Evolutionary conservation across 1,140 invertebrate genomes (phyloP).

Genomic region (Zaprionus lachaisei): DNA sequence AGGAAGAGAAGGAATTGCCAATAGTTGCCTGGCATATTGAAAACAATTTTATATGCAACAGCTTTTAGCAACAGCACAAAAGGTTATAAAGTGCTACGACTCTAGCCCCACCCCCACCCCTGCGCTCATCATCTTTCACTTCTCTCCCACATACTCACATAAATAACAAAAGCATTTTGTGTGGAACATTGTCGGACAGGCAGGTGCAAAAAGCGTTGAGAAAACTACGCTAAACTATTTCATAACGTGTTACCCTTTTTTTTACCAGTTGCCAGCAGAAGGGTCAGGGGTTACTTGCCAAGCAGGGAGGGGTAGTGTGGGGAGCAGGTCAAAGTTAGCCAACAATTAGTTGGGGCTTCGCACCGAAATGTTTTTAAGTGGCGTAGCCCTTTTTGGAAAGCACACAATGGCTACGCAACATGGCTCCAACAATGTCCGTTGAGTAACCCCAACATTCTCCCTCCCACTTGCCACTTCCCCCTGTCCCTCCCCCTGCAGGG

Average conservation of each 20-base stretch:
- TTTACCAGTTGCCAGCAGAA: background rate
- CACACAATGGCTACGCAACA: background rate
- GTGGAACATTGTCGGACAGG: constrained; percentile 43
- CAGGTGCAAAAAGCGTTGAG: constrained; percentile 32
- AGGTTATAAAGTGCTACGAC: constrained; percentile 27
- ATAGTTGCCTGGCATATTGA: background rate
- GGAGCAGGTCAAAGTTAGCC: background rate
- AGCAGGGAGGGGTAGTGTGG: background rate
- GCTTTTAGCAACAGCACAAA: constrained; percentile 33
- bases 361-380: constrained; percentile 44
- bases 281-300: background rate
- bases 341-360: constrained; percentile 58
- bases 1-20: background rate
- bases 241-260: constrained; percentile 11
- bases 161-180: constrained; percentile 64
- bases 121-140: background rate
- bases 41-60: constrained; percentile 62
- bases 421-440: background rate
- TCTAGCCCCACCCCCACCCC: background rate
- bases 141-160: background rate
- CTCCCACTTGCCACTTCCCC: no score
- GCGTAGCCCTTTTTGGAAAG: background rate
- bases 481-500: no score
- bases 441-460: background rate
- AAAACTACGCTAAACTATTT: constrained; percentile 42